Evolutionary conservation across 2,113 vertebrate genomes (phyloP), one percentile per base, ranked within the genome.

Genomic region (Apistogramma diplotaenia): DNA sequence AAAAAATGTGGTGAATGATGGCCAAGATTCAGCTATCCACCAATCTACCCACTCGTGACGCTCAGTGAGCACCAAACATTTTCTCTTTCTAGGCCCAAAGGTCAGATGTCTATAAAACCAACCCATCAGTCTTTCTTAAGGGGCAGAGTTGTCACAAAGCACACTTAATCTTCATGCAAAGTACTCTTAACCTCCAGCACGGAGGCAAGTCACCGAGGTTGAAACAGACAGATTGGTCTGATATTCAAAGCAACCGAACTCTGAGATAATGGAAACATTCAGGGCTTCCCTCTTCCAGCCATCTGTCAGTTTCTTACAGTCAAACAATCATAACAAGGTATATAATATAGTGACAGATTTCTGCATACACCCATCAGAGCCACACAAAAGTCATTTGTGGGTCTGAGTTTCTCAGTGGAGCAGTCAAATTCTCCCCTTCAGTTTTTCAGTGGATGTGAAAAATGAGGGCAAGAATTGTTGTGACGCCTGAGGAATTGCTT

Each of bases 401-500:
- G 71, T 85, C 35, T 87, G 56, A n/a, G 81, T 74, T 55, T 88
- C 71, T 80, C 81, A 53, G 35, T 43, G 40, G 74, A 89, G 57
- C 85, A 85, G 78, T 84, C 84, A 84, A 46, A 83, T 40, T 58
- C 73, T 58, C 19, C 55, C n/a, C 40, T 55, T 79, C 81, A 60
- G 73, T 72, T 80, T 83, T 33, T 86, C 79, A 87, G 79, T 62
- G 56, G 79, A 89, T 82, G 90, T 94, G 92, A 94, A 92, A 94
- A 92, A 94, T 88, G 92, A 94, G 62, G 67, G 12, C 25, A 56
- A 61, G 83, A 94, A 94, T 94, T 93, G 91, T 89, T 88, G 89
- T 92, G 93, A 94, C 88, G 85, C 85, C 85, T 81, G 89, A 94
- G 82, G 89, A 92, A 95, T 94, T 93, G 92, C 90, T 92, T 93